Base-by-base conservation (phyloP, 1,140 invertebrate genomes). In the Drosophila repletoides region DNA sequence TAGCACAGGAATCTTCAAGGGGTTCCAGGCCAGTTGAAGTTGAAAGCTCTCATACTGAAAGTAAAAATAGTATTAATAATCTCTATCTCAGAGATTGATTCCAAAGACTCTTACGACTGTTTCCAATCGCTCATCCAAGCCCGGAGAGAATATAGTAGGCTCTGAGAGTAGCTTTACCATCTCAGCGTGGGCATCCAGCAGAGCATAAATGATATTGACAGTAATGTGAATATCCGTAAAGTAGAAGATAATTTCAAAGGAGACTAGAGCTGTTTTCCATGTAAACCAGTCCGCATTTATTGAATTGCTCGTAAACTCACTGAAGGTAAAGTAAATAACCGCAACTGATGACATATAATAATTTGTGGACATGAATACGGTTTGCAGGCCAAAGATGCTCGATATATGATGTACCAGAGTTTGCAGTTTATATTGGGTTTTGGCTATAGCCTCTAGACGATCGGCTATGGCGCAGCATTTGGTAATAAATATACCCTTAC, bases 401-500 rank as follows among this genome's bases (percentile, higher is more conserved):
- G 43, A 26, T 12, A 67, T 10, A 0, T 33, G 31, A 0, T 75
- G 12, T 1, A 22, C 5, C 5, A 80, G n/a, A 0, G 9, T 2
- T 4, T 75, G 71, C 1, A 80, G 17, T 1, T 60, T 15, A 0
- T 26, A 55, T 1, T 80, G 76, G 0, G 24, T 22, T 0, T 3
- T 5, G 0, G 67, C 76, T 3, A 81, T 58, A 1, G 15, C 17
- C 14, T 81, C 76, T 14, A 80, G 7, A 1, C 48, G 67, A 60
- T 81, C 76, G 1, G 76, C 72, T 7, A 81, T 33, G 1, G 5
- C 21, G 19, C 76, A 76, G 7, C 76, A 76, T 15, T 72, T 64
- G 10, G 40, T 68, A 2, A 56, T 26, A 19, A 68, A 68, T 0
- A 45, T 49, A 0, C 61, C 67, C 0, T 12, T 43, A 1, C 63